Evolutionary conservation across 2,888 invertebrate species (phyloP).

Genomic region (Nymphalis polychloros): DNA sequence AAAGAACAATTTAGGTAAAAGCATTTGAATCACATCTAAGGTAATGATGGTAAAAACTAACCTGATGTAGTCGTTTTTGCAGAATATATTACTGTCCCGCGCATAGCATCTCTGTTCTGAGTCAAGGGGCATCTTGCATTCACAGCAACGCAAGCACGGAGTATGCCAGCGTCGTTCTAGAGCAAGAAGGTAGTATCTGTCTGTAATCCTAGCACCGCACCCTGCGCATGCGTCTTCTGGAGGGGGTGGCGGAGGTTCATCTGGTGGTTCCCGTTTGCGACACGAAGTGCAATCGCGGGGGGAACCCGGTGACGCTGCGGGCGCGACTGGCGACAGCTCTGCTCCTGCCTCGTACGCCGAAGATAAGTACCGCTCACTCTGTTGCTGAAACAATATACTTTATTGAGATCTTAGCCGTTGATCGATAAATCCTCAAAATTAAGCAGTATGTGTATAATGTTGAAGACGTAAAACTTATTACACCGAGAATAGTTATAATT

Average conservation of each 20-base stretch:
- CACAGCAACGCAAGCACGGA: slow-evolving; percentile 93
- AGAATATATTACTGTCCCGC: slow-evolving; percentile 95
- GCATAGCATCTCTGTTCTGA: slow-evolving; percentile 96
- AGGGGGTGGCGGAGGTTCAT: slow-evolving; percentile 70
- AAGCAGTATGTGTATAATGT: no score
- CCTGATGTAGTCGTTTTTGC: slow-evolving; percentile 98
- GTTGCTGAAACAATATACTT: slow-evolving; percentile 71
- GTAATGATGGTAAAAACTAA: slow-evolving; percentile 73
- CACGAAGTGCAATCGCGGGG: slow-evolving; percentile 83
- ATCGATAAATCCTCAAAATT: no score
- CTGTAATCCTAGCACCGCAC: slow-evolving; percentile 92
- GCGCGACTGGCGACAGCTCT: slow-evolving; percentile 88
- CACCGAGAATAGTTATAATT: no score
- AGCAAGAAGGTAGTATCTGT: slow-evolving; percentile 95
- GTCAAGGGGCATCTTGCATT: slow-evolving; percentile 94
- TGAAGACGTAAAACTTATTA: no score
- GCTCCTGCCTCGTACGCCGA: slow-evolving; percentile 87
- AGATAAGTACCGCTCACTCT: slow-evolving; percentile 86
- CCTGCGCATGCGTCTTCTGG: slow-evolving; percentile 89
- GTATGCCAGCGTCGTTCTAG: slow-evolving; percentile 97
- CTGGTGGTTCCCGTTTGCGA: slow-evolving; percentile 81
- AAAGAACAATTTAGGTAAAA: not conserved
- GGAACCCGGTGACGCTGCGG: slow-evolving; percentile 84
- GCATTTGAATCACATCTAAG: no score
- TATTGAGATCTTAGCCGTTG: not conserved